Percentiles rank a stretch among this genome's conserved stretches.
phyloP scores from a whole-genome alignment of 2,888 invertebrate genomes.

The Andrena fulva region DNA sequence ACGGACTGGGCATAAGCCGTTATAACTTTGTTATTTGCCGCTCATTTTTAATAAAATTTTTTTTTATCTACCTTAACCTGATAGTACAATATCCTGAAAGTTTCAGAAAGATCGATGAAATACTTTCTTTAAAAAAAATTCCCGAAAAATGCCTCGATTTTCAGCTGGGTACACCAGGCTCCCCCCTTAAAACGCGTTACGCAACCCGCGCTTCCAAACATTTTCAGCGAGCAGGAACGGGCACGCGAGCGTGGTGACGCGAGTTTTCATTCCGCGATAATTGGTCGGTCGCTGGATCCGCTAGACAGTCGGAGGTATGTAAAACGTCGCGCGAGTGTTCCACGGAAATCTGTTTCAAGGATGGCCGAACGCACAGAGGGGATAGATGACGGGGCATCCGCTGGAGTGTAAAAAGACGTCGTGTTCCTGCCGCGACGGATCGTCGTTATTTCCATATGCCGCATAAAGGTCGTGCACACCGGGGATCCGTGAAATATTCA shows the following conservation, averaged over 20 bases:
- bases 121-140: no score
- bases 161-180: no score
- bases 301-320: background rate
- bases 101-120: no score
- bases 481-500: background rate
- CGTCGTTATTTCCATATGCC: constrained; percentile 26
- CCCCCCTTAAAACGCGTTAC: background rate
- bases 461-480: constrained; percentile 18
- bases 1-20: no score
- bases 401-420: constrained; percentile 13
- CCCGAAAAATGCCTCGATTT: no score
- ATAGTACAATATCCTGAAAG: no score
- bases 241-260: background rate
- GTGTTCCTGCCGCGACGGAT: constrained; percentile 16
- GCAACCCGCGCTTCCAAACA: constrained; percentile 1
- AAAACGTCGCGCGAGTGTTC: background rate
- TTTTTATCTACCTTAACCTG: no score
- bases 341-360: background rate
- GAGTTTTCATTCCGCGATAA: background rate
- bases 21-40: no score
- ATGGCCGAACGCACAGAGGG: background rate
- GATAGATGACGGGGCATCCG: constrained; percentile 9
- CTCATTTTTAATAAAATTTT: no score
- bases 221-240: background rate
- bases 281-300: background rate